A percentile compares a stretch with the other conserved stretches of the same genome.
These are phyloP conservation scores for Genyomyrus donnyi DNA, from an alignment of 2,113 vertebrate species.

Conservation along the genomic window DNA sequence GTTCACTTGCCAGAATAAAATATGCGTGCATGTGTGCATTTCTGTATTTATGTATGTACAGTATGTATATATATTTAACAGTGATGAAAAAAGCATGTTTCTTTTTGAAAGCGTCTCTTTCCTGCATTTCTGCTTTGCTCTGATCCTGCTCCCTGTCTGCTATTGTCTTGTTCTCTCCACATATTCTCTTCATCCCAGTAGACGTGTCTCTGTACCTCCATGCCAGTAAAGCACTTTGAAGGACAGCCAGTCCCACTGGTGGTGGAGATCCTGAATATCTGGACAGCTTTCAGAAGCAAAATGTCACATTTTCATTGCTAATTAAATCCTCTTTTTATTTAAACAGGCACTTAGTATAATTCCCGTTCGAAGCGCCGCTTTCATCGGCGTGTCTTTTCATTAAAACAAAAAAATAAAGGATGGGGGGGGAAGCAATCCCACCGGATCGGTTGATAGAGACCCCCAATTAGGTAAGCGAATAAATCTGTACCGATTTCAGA, in stretches of 20 bases:
- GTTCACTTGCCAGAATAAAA: neutral
- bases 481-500: constrained; percentile 8
- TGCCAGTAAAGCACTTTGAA: constrained; percentile 15
- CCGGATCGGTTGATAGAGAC: constrained; percentile 15
- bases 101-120: neutral
- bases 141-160: neutral
- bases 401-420: neutral
- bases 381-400: constrained; percentile 21
- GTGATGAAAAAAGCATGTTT: neutral
- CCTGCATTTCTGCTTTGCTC: neutral
- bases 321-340: constrained; percentile 27
- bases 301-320: constrained; percentile 27
- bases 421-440: neutral
- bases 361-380: constrained; percentile 10
- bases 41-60: neutral
- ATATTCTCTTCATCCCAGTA: neutral
- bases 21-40: neutral
- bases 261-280: constrained; percentile 13
- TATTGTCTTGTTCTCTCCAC: neutral
- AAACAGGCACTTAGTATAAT: constrained; percentile 25
- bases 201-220: neutral
- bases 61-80: neutral
- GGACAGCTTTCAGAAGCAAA: constrained; percentile 10
- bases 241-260: constrained; percentile 8
- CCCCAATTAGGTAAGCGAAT: constrained; percentile 24